These are phyloP conservation scores for Pollachius pollachius DNA, from an alignment of 2,113 vertebrate genomes.

Conservation along the genomic window DNA sequence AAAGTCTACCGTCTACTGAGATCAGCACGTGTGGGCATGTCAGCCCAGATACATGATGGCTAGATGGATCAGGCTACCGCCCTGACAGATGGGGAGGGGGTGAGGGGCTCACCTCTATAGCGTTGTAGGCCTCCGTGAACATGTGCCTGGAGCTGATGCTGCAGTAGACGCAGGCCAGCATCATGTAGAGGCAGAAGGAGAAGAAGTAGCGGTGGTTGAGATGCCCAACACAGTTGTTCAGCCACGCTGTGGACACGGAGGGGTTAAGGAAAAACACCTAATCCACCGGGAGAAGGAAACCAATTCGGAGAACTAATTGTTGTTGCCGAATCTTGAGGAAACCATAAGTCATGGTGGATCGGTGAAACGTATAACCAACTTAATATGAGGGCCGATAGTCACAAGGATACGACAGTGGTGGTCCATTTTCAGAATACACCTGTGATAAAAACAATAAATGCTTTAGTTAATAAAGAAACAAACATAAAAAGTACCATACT, in stretches of 20 bases:
- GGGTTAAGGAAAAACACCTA: constrained; percentile 43
- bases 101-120: constrained; percentile 84
- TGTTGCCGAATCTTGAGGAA: too few species aligned
- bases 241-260: constrained; percentile 80
- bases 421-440: constrained; percentile 98
- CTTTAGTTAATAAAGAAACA: background rate
- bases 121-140: constrained; percentile 86
- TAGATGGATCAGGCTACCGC: background rate
- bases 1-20: too few species aligned
- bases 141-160: constrained; percentile 87
- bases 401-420: constrained; percentile 99
- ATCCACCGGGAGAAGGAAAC: background rate
- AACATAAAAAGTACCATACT: background rate
- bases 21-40: too few species aligned
- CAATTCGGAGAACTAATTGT: too few species aligned
- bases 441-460: constrained; percentile 55
- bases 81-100: background rate
- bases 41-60: background rate
- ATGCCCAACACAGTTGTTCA: constrained; percentile 98
- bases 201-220: constrained; percentile 99
- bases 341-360: background rate
- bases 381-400: background rate
- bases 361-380: background rate
- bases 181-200: constrained; percentile 97
- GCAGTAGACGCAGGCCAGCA: constrained; percentile 94